phyloP scores from a whole-genome alignment of 2,888 invertebrate species.

The Epistrophella euchroma region DNA sequence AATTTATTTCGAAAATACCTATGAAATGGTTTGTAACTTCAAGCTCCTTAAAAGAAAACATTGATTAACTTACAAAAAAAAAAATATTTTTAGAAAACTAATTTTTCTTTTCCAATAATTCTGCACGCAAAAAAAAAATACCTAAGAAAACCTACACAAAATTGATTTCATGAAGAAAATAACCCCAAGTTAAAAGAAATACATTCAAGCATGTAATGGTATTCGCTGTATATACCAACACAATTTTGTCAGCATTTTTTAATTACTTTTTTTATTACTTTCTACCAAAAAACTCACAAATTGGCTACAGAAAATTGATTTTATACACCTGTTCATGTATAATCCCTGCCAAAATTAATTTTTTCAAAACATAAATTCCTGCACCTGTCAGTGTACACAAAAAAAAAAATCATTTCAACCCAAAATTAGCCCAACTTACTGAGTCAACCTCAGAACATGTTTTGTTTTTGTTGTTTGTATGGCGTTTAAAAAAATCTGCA shows the following conservation, averaged over 20 bases:
- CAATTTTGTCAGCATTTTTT: not conserved
- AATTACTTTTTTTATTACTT: not conserved
- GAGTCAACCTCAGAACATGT: not conserved
- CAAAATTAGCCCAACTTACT: slow-evolving; percentile 26
- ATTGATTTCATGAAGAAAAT: too few species aligned
- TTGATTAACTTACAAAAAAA: too few species aligned
- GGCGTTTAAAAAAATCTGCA: slow-evolving; percentile 15
- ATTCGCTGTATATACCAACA: not conserved
- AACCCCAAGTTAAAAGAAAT: too few species aligned
- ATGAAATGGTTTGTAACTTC: too few species aligned
- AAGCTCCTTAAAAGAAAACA: too few species aligned
- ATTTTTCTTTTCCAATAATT: too few species aligned
- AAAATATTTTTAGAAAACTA: too few species aligned
- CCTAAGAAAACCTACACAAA: too few species aligned
- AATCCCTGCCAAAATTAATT: not conserved
- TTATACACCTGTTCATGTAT: slow-evolving; percentile 39
- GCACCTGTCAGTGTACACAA: slow-evolving; percentile 27
- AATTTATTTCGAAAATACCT: too few species aligned
- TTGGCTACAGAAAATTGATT: slow-evolving; percentile 17
- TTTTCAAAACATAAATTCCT: slow-evolving; percentile 15
- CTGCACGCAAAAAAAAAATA: too few species aligned
- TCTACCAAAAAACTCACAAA: not conserved
- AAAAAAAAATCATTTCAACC: not conserved
- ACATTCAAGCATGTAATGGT: too few species aligned
- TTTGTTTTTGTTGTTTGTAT: slow-evolving; percentile 14